These are phyloP conservation scores for Podarcis raffonei DNA, from an alignment of 2,113 vertebrate species.

Conservation along the genomic window DNA sequence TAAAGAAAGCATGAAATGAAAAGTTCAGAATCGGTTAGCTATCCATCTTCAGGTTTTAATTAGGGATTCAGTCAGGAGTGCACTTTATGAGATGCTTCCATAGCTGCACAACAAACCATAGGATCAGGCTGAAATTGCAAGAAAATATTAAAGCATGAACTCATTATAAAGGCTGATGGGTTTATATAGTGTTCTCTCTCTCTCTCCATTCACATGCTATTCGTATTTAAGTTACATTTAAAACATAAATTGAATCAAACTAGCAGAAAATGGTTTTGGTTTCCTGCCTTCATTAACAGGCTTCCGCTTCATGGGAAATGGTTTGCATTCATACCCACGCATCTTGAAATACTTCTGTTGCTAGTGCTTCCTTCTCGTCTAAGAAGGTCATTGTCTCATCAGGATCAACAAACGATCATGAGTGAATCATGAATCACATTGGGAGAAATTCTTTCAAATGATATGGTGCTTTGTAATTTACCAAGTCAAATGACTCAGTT, in stretches of 20 bases:
- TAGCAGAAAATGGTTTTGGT: neutral
- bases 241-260: neutral
- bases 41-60: neutral
- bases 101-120: neutral
- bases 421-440: conserved; percentile 50
- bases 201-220: neutral
- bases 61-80: neutral
- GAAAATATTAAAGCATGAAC: neutral
- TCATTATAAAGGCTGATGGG: neutral
- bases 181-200: neutral
- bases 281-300: neutral
- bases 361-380: conserved; percentile 2
- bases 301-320: conserved; percentile 47
- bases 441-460: conserved; percentile 40
- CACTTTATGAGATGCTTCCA: neutral
- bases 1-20: neutral
- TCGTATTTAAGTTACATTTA: neutral
- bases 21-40: neutral
- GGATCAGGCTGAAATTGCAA: neutral
- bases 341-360: rapidly evolving
- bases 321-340: conserved; percentile 4
- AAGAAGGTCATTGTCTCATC: conserved; percentile 6
- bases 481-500: conserved; percentile 26
- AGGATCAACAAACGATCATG: conserved; percentile 42
- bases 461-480: conserved; percentile 34